Conservation (phyloP, 2,797 vertebrate species). For the Zenarchopterus dispar region DNA sequence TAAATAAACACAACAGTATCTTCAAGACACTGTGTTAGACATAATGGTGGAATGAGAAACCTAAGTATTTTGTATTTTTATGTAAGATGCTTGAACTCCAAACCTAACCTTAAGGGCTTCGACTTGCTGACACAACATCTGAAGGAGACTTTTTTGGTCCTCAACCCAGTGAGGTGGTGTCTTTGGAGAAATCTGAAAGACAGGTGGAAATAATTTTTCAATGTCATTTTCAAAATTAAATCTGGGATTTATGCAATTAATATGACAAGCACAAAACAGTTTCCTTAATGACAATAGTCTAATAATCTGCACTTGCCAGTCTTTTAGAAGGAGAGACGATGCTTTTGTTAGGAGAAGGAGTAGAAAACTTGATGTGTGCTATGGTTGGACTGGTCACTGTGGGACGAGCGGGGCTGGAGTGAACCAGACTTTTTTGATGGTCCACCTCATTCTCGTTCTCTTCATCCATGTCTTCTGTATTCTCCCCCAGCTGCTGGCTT, state of each 20-base stretch:
- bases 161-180: constrained; percentile 96
- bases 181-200: constrained; percentile 90
- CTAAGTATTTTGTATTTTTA: too few relatives aligned
- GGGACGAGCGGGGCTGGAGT: constrained; percentile 84
- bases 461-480: constrained; percentile 77
- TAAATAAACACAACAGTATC: too few relatives aligned
- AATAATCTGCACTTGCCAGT: constrained; percentile 79
- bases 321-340: constrained; percentile 89
- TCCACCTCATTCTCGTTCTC: constrained; percentile 65
- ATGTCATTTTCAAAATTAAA: not conserved
- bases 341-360: constrained; percentile 88
- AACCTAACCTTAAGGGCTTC: constrained; percentile 93
- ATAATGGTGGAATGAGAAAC: too few relatives aligned
- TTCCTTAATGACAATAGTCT: not conserved
- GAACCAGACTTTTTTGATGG: constrained; percentile 44
- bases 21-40: too few relatives aligned
- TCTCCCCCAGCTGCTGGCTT: constrained; percentile 90
- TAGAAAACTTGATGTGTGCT: constrained; percentile 88
- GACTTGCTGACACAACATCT: constrained; percentile 95
- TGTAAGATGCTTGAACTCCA: not conserved
- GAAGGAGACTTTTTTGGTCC: constrained; percentile 93
- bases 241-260: not conserved
- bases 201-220: not conserved
- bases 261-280: too few relatives aligned
- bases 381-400: constrained; percentile 71